Conservation (phyloP, 30 jellyfish, hydroid and myxozoan species). For the Sanderia malayensis region DNA sequence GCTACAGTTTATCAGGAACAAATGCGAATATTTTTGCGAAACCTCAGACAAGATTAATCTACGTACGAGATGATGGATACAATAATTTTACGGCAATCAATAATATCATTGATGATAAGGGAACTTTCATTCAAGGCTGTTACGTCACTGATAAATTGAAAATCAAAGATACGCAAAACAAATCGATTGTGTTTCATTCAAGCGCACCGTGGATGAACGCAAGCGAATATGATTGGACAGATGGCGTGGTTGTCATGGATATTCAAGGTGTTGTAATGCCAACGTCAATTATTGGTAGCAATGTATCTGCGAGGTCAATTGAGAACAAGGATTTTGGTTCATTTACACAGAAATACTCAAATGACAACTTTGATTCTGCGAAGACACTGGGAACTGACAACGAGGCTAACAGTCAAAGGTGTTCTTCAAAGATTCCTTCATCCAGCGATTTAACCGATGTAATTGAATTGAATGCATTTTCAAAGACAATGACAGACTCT, state of each 20-base stretch:
- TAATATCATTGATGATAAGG: constrained; percentile 17
- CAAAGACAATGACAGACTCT: constrained; percentile 43
- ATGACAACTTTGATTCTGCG: not conserved
- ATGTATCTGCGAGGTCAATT: constrained; percentile 1
- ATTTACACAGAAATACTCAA: constrained; percentile 1
- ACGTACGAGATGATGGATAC: not conserved
- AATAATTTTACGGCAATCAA: not conserved
- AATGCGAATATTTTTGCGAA: constrained; percentile 27
- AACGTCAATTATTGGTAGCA: constrained; percentile 30
- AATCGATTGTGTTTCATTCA: constrained; percentile 14
- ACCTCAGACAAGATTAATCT: constrained; percentile 27
- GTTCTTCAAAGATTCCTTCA: constrained; percentile 39
- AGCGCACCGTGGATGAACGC: constrained; percentile 40
- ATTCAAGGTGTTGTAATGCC: constrained; percentile 38
- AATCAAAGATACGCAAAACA: not conserved
- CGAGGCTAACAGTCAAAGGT: not conserved
- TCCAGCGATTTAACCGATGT: constrained; percentile 32
- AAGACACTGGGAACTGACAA: not conserved
- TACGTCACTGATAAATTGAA: not conserved
- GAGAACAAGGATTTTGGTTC: constrained; percentile 9
- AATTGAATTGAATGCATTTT: constrained; percentile 46
- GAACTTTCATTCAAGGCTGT: constrained; percentile 38
- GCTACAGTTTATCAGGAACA: constrained; percentile 14
- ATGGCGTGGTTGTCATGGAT: constrained; percentile 38
- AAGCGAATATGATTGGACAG: constrained; percentile 6